Evolutionary conservation across 1,140 invertebrate species (phyloP).

Genomic region (Oryctes rhinoceros): DNA sequence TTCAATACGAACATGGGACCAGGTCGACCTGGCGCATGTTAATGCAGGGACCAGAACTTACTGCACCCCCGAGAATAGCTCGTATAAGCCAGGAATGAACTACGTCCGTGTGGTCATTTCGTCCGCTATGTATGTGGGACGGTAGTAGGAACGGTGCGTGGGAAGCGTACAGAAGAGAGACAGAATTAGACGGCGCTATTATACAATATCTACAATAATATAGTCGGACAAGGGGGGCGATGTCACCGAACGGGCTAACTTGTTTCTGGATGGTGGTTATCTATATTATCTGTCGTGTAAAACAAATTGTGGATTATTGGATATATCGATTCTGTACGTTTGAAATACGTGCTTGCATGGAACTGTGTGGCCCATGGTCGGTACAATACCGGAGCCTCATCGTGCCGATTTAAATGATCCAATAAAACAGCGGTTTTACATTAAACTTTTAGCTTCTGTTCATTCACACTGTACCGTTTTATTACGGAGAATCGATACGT

Average conservation of each 20-base stretch:
- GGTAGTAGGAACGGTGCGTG: not conserved
- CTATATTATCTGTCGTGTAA: conserved; percentile 12
- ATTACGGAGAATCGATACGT: too few species aligned
- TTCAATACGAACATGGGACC: not conserved
- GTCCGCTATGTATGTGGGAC: not conserved
- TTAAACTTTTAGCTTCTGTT: too few species aligned
- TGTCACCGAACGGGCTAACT: conserved; percentile 12
- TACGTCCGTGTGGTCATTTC: not conserved
- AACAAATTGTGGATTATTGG: conserved; percentile 23
- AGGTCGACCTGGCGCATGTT: not conserved
- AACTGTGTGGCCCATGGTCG: too few species aligned
- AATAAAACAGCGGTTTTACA: too few species aligned
- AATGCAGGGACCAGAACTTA: conserved; percentile 1
- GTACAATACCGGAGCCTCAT: too few species aligned
- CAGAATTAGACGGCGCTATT: not conserved
- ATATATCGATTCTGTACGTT: not conserved
- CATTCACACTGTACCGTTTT: too few species aligned
- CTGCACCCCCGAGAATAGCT: conserved; percentile 15
- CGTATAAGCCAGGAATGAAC: not conserved
- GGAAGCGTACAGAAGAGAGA: not conserved
- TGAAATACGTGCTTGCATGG: too few species aligned
- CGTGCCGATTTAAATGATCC: too few species aligned
- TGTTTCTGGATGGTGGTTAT: not conserved
- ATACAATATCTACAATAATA: not conserved
- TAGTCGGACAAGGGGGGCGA: not conserved